These are phyloP conservation scores for Lagorchestes hirsutus DNA, from an alignment of 2,797 vertebrate species.

Conservation along the genomic window DNA sequence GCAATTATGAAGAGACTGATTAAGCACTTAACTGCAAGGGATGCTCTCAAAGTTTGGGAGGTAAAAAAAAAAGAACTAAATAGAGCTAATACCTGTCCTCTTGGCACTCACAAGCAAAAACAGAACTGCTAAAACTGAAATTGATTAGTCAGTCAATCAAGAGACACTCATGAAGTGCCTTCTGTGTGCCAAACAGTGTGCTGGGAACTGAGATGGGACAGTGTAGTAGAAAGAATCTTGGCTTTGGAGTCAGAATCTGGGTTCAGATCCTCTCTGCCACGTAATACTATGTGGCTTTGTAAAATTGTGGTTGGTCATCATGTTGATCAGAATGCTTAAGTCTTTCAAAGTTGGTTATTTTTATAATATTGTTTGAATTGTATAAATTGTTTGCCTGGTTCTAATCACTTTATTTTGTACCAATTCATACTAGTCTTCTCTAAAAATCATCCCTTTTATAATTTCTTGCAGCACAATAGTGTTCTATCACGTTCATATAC, in stretches of 20 bases:
- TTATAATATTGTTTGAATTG: neutral
- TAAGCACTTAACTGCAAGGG: neutral
- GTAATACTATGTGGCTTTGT: neutral
- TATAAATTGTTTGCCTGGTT: neutral
- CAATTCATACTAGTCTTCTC: neutral
- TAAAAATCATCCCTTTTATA: neutral
- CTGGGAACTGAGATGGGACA: neutral
- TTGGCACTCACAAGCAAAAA: slow-evolving; percentile 12
- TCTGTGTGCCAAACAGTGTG: neutral
- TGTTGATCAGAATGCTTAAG: neutral
- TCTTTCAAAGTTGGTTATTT: neutral
- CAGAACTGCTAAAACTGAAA: neutral
- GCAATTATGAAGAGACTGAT: neutral
- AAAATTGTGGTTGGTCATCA: neutral
- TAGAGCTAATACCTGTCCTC: slow-evolving; percentile 2
- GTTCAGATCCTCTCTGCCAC: neutral
- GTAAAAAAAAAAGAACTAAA: neutral
- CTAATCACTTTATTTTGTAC: neutral
- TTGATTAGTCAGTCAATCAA: neutral
- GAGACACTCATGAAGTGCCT: neutral
- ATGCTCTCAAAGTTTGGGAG: neutral
- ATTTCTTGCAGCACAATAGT: neutral
- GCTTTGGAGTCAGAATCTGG: neutral
- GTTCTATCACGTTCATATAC: neutral
- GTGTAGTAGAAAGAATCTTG: neutral